Base-by-base conservation (phyloP, 2,113 vertebrate genomes). In the Atractosteus spatula region DNA sequence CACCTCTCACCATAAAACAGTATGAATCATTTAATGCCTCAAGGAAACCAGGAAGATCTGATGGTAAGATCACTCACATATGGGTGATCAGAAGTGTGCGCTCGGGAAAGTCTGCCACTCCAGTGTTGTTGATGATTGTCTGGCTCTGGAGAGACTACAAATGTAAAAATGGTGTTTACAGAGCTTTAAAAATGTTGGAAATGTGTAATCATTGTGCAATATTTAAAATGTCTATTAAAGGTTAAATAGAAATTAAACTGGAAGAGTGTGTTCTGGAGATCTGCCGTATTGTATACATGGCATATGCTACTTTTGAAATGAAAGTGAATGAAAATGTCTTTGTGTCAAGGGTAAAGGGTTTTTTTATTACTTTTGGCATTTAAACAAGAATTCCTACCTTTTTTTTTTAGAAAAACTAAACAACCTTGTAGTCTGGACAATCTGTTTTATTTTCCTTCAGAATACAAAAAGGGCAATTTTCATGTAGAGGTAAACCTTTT, bases 171-270 rank as follows among this genome's bases (percentile, higher is more conserved):
- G 16, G n/a, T 78, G 88, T 91, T 89, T 89, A 86, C 90, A 89
- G 82, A 87, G 87, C 89, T 90, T 88, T 85, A 65, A 86, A 61
- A 74, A 78, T 85, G 81, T 84, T 88, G 82, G 81, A 78, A 82
- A 80, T 83, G 72, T 86, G 75, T 81, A 74, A 77, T 76, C 76
- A 82, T 82, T 84, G 87, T 88, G 86, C 82, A 87, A 89, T 91
- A 89, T 66, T 71, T 41, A 64, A 90, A 89, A 77, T 74, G 17
- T 87, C 41, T 78, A 81, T 79, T 65, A 69, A 17, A 71, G 43
- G 11, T 12, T 55, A 51, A 56, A 51, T 51, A 10, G 69, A 44
- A 68, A 51, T 51, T 51, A 51, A 51, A 51, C 47, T 51, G 47
- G 47, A 29, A 29, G 29, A 29, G 29, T 29, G 29, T 29, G 29